phyloP scores from a whole-genome alignment of 2,888 invertebrate genomes.

The Melieria picta region DNA sequence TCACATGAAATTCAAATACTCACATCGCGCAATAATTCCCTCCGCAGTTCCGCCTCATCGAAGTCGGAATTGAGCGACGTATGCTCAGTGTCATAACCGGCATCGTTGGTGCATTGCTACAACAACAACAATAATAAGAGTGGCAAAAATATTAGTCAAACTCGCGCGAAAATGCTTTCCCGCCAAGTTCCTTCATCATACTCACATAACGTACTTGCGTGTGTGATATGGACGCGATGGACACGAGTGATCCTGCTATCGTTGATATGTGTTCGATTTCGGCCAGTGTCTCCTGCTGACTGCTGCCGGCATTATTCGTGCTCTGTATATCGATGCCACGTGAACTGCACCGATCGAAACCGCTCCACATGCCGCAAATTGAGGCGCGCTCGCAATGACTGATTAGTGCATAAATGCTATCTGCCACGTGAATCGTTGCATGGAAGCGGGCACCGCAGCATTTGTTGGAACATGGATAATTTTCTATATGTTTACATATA shows the following conservation, averaged over 20 bases:
- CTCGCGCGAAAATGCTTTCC: no score
- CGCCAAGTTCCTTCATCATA: not conserved
- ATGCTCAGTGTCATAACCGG: slow-evolving; percentile 80
- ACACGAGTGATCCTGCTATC: slow-evolving; percentile 75
- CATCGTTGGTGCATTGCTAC: slow-evolving; percentile 67
- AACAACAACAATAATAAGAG: not conserved
- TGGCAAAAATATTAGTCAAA: not conserved
- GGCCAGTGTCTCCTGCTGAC: slow-evolving; percentile 73
- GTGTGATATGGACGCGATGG: slow-evolving; percentile 71
- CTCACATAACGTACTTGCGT: slow-evolving; percentile 64
- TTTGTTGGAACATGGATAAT: not conserved
- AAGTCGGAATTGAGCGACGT: slow-evolving; percentile 83
- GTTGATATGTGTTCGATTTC: slow-evolving; percentile 74
- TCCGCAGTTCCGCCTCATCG: slow-evolving; percentile 80
- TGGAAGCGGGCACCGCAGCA: not conserved
- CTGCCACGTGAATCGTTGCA: slow-evolving; percentile 22
- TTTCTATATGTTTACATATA: no score
- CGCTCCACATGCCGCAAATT: slow-evolving; percentile 44
- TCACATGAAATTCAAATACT: slow-evolving; percentile 63
- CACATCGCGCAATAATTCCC: slow-evolving; percentile 83
- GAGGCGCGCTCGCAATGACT: not conserved
- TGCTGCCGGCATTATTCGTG: slow-evolving; percentile 51
- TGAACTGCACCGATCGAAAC: slow-evolving; percentile 62
- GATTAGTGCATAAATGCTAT: slow-evolving; percentile 39
- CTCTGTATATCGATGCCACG: slow-evolving; percentile 42